These are phyloP conservation scores for Pomacea maculata DNA, from an alignment of 1,140 invertebrate species.

Conservation along the genomic window DNA sequence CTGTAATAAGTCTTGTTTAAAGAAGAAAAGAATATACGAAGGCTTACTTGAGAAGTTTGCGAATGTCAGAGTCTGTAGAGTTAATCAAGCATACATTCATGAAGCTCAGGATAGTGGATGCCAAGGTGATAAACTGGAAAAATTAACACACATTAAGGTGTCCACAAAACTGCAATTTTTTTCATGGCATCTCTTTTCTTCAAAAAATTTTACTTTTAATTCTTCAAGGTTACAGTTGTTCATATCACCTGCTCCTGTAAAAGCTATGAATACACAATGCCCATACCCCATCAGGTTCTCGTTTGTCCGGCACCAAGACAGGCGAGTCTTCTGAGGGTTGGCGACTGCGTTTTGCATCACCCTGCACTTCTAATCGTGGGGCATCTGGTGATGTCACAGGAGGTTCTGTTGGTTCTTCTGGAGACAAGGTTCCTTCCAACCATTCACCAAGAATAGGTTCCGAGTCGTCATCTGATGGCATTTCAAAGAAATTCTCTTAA, in stretches of 20 bases:
- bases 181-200: not conserved
- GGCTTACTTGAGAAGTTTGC: conserved; percentile 47
- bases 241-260: not conserved
- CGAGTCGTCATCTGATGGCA: conserved; percentile 77
- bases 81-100: conserved; percentile 77
- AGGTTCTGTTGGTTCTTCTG: conserved; percentile 67
- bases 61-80: conserved; percentile 60
- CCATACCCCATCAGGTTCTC: conserved; percentile 83
- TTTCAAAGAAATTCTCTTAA: not conserved
- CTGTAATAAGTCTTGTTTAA: no score
- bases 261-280: not conserved
- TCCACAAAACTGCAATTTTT: no score
- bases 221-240: not conserved
- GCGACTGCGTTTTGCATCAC: conserved; percentile 51
- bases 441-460: conserved; percentile 90
- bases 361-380: conserved; percentile 46
- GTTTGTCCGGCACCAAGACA: conserved; percentile 84
- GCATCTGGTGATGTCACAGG: conserved; percentile 55
- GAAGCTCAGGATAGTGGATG: conserved; percentile 81
- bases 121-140: conserved; percentile 80
- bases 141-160: conserved; percentile 15
- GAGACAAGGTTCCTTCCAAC: conserved; percentile 90
- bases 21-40: no score
- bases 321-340: conserved; percentile 52
- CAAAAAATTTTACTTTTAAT: not conserved